Evolutionary conservation across 2,888 invertebrate genomes (phyloP), one percentile per base, ranked within the genome.

Genomic region (Leptothorax acervorum): DNA sequence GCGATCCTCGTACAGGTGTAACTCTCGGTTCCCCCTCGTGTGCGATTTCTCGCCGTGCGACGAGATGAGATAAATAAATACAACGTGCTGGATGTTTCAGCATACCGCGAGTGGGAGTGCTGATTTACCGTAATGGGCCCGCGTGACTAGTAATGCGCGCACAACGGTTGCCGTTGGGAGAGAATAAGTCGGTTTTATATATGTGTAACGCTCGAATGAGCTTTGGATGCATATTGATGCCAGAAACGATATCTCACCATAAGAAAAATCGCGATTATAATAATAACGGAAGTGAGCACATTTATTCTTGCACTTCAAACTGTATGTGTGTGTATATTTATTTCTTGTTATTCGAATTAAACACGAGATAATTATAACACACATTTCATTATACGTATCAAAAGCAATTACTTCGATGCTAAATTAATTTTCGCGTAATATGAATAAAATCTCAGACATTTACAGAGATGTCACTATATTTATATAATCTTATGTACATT

Each of bases 121-220:
- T 78, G 78, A 81, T 81, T 81, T 81, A 62, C 71, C 60, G 71
- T 81, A 81, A 71, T 71, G 51, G 71, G 35, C 48, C 60, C 28
- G 48, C 48, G 60, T 18, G 71, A 48, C 48, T 71, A 62, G 71
- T 60, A 79, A 79, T 60, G 12, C 79, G 23, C 71, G 35, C 48
- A 70, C 60, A 39, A 60, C 70, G 31, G 70, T 79, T 70, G 70
- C 79, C 79, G 71, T 71, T 71, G 71, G 71, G 48, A 81, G 71
- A 71, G 48, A 81, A 62, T 81, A 60, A 81, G 48, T 81, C 60
- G 48, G 12, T 51, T 62, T 62, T 71, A 62, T 71, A 48, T 48
- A 79, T 79, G 60, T 71, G 48, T 71, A 79, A 79, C 71, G 71
- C 60, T 48, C 39, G 71, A 79, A 18, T 23, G 35, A 79, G 15